Conservation (phyloP, 2,888 invertebrate species). For the Frankliniella fusca region DNA sequence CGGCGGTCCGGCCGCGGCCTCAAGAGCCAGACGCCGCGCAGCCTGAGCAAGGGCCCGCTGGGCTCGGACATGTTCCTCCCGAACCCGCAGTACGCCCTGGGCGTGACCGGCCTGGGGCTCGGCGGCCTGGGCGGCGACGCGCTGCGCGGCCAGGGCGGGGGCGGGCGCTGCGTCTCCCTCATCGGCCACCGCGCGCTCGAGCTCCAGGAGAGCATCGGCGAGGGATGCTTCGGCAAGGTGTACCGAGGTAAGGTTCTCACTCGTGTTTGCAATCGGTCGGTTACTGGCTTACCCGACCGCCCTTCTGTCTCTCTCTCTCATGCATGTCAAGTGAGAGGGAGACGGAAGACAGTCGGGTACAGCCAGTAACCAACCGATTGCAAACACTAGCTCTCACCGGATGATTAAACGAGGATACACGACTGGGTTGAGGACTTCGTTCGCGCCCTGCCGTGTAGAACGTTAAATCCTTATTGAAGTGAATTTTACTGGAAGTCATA, state of each 20-base stretch:
- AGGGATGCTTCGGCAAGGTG: slow-evolving; percentile 85
- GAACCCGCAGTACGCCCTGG: slow-evolving; percentile 66
- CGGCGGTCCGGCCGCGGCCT: neutral
- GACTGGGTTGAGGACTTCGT: neutral
- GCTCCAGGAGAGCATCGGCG: slow-evolving; percentile 74
- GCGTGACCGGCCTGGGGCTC: slow-evolving; percentile 40
- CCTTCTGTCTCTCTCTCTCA: no score
- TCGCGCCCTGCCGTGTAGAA: no score
- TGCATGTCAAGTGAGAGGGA: no score
- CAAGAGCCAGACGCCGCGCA: slow-evolving; percentile 53
- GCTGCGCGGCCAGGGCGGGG: slow-evolving; percentile 45
- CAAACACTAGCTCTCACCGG: no score
- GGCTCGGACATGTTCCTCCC: slow-evolving; percentile 69
- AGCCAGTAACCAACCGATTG: no score
- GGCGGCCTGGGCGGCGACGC: neutral
- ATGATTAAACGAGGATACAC: neutral
- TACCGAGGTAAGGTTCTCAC: slow-evolving; percentile 66
- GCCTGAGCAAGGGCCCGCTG: slow-evolving; percentile 55
- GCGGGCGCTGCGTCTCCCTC: slow-evolving; percentile 48
- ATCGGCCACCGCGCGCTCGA: slow-evolving; percentile 62
- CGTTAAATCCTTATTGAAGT: no score
- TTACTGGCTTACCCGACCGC: no score
- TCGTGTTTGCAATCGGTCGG: no score
- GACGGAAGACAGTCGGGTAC: no score
- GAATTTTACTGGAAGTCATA: no score